phyloP scores from a whole-genome alignment of 92 coral and sea anemone genomes.

The Palythoa caribaeorum region DNA sequence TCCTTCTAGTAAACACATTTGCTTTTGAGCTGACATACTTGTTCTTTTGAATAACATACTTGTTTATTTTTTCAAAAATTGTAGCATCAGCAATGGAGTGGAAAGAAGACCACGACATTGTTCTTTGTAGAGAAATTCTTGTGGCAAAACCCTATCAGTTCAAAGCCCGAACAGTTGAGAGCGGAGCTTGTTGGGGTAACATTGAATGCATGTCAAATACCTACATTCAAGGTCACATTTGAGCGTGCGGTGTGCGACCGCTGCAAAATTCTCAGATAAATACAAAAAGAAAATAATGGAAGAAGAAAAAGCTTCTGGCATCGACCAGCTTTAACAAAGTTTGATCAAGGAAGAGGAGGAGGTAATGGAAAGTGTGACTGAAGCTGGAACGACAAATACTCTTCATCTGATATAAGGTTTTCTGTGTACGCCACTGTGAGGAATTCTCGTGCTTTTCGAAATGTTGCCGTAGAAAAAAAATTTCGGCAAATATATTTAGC shows the following conservation, averaged over 20 bases:
- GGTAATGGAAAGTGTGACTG: too few species aligned
- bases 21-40: too few species aligned
- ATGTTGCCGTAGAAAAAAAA: too few species aligned
- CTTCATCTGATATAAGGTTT: too few species aligned
- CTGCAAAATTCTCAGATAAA: conserved; percentile 8
- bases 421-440: too few species aligned
- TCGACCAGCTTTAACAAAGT: too few species aligned
- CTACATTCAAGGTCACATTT: conserved; percentile 1
- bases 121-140: conserved; percentile 19
- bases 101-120: not conserved
- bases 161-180: conserved; percentile 5
- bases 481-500: too few species aligned
- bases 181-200: not conserved
- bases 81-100: not conserved
- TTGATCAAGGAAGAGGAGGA: too few species aligned
- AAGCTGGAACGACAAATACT: too few species aligned
- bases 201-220: not conserved
- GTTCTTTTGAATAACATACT: not conserved
- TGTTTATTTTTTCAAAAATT: not conserved
- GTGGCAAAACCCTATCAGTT: not conserved
- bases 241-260: conserved; percentile 14
- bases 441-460: too few species aligned
- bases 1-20: not conserved
- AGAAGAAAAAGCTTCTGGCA: not conserved
- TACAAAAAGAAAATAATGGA: not conserved